Evolutionary conservation across 2,888 invertebrate species (phyloP), one percentile per base, ranked within the genome.

Genomic region (Trimorus sp.): DNA sequence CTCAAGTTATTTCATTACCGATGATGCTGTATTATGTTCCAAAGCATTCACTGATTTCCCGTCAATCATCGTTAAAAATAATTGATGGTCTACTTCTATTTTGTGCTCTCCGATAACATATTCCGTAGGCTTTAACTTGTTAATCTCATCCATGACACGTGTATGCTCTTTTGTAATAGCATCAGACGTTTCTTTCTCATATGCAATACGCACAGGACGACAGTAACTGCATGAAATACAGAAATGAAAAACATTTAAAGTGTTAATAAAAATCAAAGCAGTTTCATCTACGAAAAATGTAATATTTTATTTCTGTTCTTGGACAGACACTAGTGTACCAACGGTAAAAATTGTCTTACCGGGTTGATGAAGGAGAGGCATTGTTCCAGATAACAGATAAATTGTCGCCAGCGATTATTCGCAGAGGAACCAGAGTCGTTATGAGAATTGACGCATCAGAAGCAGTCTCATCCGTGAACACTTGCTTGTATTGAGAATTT

Each of bases 341-440:
- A 26, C 26, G 26, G 26, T 26, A 26, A 26, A 26, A 40, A 40
- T 40, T 40, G 11, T 40, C n/a, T 58, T 58, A 58, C 58, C 58
- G 58, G 45, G 58, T 69, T 11, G 69, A 69, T 15, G 53, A 54
- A 26, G 69, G 69, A 42, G 69, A 40, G n/a, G 15, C 38, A 69
- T 69, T 69, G 15, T 56, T 7, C 69, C 69, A 69, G 26, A 59
- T 26, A 58, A 8, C 9, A 38, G 8, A 11, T 12, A 49, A 49
- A 14, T 8, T 12, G 49, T 49, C 49, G n/a, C n/a, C 45, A 45
- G 9, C 45, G 11, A 12, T 14, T 12, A 60, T 60, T 42, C 40
- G 16, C n/a, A 71, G 38, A 11, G 71, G 60, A 37, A 71, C 71
- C 51, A 71, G 60, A 37, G 60, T 53, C n/a, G 71, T 71, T 4